phyloP scores from a whole-genome alignment of 2,888 invertebrate genomes.

The Thymelicus acteon region DNA sequence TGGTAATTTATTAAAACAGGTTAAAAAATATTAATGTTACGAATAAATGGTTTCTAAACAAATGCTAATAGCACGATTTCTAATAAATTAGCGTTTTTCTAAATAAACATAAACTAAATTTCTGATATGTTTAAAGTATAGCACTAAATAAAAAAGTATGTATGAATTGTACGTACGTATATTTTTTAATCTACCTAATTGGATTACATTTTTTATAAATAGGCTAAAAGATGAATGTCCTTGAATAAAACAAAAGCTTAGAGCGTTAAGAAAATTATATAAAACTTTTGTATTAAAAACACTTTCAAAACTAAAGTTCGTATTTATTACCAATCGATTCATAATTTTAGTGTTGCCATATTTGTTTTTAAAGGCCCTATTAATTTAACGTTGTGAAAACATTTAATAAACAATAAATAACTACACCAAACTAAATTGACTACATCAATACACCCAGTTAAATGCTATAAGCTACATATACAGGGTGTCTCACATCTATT shows the following conservation, averaged over 20 bases:
- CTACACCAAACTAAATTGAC: conserved; percentile 14
- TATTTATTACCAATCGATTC: conserved; percentile 20
- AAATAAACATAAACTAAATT: conserved; percentile 31
- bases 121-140: conserved; percentile 37
- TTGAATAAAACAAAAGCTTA: conserved; percentile 26
- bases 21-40: conserved; percentile 27
- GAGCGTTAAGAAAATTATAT: too few relatives aligned
- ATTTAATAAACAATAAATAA: conserved; percentile 10
- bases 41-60: conserved; percentile 29
- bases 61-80: conserved; percentile 25
- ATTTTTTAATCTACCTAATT: conserved; percentile 34
- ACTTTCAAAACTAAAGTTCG: too few relatives aligned
- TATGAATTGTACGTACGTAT: conserved; percentile 26
- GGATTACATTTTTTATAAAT: conserved; percentile 35
- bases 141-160: conserved; percentile 33
- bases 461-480: conserved; percentile 10
- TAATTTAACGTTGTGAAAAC: conserved; percentile 5
- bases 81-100: conserved; percentile 24
- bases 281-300: too few relatives aligned
- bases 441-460: conserved; percentile 17
- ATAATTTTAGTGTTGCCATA: conserved; percentile 3
- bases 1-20: conserved; percentile 6
- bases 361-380: conserved; percentile 7
- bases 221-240: conserved; percentile 24
- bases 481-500: background rate